A percentile compares a stretch with the other conserved stretches of the same genome.
Conservation (phyloP, 2,888 invertebrate genomes). For the Chesias legatella region DNA sequence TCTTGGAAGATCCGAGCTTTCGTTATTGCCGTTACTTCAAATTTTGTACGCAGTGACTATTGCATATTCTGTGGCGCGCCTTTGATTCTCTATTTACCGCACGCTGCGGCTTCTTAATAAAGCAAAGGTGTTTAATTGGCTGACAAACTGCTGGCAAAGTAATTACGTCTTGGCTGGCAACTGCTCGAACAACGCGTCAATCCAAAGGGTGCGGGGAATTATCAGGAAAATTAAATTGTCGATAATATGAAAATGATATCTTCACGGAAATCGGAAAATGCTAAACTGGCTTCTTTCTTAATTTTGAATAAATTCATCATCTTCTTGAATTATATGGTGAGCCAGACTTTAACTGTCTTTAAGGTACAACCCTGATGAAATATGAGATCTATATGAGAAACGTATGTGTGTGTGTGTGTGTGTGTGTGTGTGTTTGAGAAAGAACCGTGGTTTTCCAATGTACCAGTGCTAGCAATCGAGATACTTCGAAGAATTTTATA, state of each 20-base stretch:
- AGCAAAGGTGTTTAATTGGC: constrained; percentile 81
- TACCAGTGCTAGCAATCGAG: too few species aligned
- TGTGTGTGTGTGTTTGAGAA: too few species aligned
- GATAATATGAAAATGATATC: constrained; percentile 2
- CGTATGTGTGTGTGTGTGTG: too few species aligned
- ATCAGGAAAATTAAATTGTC: constrained; percentile 29
- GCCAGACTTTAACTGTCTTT: too few species aligned
- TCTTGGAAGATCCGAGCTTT: constrained; percentile 9
- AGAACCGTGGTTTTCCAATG: too few species aligned
- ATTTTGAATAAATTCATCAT: too few species aligned
- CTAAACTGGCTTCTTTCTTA: too few species aligned
- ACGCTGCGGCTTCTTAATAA: constrained; percentile 75
- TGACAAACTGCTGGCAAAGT: constrained; percentile 78
- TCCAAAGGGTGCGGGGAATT: constrained; percentile 53
- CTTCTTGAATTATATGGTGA: too few species aligned
- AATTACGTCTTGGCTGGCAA: constrained; percentile 72
- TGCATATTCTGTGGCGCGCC: constrained; percentile 13
- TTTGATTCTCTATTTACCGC: constrained; percentile 46
- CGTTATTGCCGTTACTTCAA: constrained; percentile 11
- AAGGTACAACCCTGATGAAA: too few species aligned
- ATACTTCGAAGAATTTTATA: too few species aligned
- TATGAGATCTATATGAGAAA: too few species aligned
- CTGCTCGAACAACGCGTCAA: constrained; percentile 71
- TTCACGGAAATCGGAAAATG: too few species aligned
- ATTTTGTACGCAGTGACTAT: neutral